Percentiles rank a stretch among this genome's conserved stretches.
Evolutionary conservation across 2,797 vertebrate species (phyloP).

Genomic region (Ibycter americanus): DNA sequence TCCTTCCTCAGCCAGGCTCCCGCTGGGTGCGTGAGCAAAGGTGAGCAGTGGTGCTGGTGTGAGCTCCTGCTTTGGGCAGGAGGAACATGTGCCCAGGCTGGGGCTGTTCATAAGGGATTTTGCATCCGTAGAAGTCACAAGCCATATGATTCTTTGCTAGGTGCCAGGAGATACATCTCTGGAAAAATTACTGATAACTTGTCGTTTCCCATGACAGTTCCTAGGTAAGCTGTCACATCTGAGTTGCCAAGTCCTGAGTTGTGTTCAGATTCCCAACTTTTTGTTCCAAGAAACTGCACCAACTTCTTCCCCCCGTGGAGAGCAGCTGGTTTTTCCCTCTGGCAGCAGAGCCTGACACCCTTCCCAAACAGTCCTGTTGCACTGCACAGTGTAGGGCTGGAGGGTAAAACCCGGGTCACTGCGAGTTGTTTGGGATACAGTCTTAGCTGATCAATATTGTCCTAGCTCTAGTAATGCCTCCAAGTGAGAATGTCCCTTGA

Average conservation of each 20-base stretch:
- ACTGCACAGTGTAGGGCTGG: neutral
- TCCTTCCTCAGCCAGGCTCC: neutral
- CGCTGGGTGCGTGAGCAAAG: fast-evolving
- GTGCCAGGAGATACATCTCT: neutral
- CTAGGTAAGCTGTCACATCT: neutral
- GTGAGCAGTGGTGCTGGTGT: neutral
- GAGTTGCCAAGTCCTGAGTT: neutral
- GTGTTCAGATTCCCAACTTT: neutral
- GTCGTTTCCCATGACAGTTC: neutral
- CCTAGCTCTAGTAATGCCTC: neutral
- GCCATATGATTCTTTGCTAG: neutral
- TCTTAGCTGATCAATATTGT: fast-evolving
- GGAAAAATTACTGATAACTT: neutral
- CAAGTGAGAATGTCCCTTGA: neutral
- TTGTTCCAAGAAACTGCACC: neutral
- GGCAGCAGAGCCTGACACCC: neutral
- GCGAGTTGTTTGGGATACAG: neutral
- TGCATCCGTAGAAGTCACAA: neutral
- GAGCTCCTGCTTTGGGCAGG: neutral
- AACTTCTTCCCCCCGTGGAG: neutral
- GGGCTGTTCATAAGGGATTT: neutral
- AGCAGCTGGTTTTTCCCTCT: neutral
- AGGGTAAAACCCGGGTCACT: neutral
- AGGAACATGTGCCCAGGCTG: neutral
- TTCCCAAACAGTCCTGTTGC: neutral